Conservation (phyloP, 2,888 invertebrate species). For the Miltochrista miniata region DNA sequence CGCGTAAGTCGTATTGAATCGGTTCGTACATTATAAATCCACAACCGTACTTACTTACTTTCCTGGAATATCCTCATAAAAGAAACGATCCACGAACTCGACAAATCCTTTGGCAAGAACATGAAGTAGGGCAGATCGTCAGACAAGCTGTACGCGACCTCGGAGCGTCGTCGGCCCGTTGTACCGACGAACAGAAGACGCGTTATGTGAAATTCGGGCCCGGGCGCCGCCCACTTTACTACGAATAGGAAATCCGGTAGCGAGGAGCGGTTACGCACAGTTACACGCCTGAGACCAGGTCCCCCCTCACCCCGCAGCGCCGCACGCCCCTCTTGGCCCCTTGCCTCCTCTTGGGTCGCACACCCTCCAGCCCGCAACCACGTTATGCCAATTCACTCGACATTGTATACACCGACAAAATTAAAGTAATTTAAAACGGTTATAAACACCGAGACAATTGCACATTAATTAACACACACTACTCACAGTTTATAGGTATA, state of each 20-base stretch:
- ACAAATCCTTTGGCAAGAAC: constrained; percentile 82
- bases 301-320: constrained; percentile 42
- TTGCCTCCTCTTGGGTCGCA: constrained; percentile 52
- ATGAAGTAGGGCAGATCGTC: constrained; percentile 80
- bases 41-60: constrained; percentile 74
- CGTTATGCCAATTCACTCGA: constrained; percentile 77
- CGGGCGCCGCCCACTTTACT: constrained; percentile 81
- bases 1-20: constrained; percentile 47
- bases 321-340: constrained; percentile 45
- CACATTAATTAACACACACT: constrained; percentile 58
- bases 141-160: constrained; percentile 77
- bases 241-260: constrained; percentile 83
- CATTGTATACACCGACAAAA: constrained; percentile 81
- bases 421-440: constrained; percentile 79
- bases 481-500: constrained; percentile 45
- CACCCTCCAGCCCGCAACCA: constrained; percentile 71
- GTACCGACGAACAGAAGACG: constrained; percentile 76
- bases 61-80: constrained; percentile 75
- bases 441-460: constrained; percentile 61
- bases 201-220: constrained; percentile 78
- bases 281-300: constrained; percentile 77
- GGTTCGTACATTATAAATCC: constrained; percentile 70
- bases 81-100: constrained; percentile 77
- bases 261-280: constrained; percentile 81
- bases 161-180: constrained; percentile 62